Evolutionary conservation across 1,140 invertebrate genomes (phyloP).

Genomic region (Hylaeus anthracinus): DNA sequence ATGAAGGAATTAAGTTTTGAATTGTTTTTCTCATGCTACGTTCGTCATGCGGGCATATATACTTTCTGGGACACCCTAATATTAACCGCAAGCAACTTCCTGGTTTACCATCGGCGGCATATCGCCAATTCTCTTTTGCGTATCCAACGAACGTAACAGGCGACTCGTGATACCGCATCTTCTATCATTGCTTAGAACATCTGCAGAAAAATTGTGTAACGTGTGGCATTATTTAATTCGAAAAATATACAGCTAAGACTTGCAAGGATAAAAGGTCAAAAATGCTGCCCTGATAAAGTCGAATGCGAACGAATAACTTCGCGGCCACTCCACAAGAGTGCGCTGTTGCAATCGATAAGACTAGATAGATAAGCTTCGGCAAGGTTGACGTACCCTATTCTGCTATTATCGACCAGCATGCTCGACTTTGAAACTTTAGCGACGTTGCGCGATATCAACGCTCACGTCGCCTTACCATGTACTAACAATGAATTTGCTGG

Average conservation of each 20-base stretch:
- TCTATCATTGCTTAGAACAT: not conserved
- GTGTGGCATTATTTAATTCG: not conserved
- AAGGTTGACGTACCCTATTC: conserved; percentile 23
- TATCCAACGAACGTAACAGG: not conserved
- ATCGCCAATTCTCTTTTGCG: conserved; percentile 25
- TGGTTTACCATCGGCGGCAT: conserved; percentile 1
- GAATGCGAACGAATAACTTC: conserved; percentile 14
- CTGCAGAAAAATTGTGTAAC: not conserved
- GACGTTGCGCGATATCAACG: conserved; percentile 21
- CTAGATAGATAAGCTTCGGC: conserved; percentile 15
- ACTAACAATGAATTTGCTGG: not conserved
- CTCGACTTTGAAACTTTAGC: not conserved
- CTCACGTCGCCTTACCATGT: not conserved
- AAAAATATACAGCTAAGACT: not conserved
- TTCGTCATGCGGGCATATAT: too few species aligned
- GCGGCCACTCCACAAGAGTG: conserved; percentile 9
- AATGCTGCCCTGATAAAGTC: conserved; percentile 25
- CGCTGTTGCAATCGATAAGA: conserved; percentile 38
- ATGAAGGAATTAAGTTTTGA: too few species aligned
- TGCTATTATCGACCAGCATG: conserved; percentile 17
- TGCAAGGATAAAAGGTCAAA: not conserved
- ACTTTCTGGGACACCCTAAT: too few species aligned
- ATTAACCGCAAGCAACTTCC: not conserved
- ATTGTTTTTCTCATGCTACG: too few species aligned
- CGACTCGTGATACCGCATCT: conserved; percentile 2